phyloP scores from a whole-genome alignment of 53 echinoderm and acorn worm genomes.

The Pentamera pediparva region DNA sequence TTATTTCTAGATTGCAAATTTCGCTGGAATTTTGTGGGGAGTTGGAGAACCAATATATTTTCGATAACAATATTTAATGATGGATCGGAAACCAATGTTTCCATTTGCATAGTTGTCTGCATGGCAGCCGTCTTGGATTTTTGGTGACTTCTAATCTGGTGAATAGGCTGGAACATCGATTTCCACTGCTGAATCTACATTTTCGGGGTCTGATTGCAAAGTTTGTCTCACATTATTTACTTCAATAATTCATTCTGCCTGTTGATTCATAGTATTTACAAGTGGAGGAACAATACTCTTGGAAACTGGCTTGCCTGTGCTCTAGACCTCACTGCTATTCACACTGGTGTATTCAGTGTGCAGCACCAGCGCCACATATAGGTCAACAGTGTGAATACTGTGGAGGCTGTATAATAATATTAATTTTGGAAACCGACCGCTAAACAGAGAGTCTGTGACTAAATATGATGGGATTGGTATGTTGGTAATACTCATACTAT shows the following conservation, averaged over 20 bases:
- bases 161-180: not conserved
- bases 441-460: not conserved
- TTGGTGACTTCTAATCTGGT: not conserved
- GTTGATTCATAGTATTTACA: not conserved
- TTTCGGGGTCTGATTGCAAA: not conserved
- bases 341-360: not conserved
- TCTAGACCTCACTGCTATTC: not conserved
- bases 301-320: not conserved
- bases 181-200: not conserved
- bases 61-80: too few species aligned
- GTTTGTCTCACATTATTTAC: not conserved
- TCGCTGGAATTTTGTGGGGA: too few species aligned
- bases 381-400: not conserved
- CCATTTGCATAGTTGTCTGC: not conserved
- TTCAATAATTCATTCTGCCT: not conserved
- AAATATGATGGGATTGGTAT: not conserved
- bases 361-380: not conserved
- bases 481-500: not conserved
- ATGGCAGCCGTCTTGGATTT: not conserved
- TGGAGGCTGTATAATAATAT: not conserved
- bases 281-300: not conserved
- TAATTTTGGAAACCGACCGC: not conserved
- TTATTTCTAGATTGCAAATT: too few species aligned
- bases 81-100: not conserved
- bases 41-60: too few species aligned